phyloP scores from a whole-genome alignment of 2,888 invertebrate species.

The Caenorhabditis imperialis region DNA sequence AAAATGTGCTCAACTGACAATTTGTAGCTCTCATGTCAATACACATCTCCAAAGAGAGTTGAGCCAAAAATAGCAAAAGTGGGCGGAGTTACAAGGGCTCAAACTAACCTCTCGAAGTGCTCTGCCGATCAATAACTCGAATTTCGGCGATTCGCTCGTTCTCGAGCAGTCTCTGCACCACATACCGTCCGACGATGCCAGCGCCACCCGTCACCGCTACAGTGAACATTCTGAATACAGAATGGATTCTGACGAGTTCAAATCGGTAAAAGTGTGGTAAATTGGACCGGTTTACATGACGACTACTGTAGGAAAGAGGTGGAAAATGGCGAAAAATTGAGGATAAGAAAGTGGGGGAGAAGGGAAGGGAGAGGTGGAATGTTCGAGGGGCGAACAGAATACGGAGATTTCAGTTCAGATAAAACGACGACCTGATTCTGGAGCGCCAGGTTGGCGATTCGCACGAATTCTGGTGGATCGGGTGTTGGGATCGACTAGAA shows the following conservation, averaged over 20 bases:
- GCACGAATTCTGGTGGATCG: no score
- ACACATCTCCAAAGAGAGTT: no score
- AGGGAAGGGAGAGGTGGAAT: no score
- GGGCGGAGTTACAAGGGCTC: no score
- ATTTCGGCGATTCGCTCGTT: conserved; percentile 68
- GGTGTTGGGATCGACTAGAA: no score
- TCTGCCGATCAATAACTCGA: conserved; percentile 66
- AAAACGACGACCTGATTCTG: conserved; percentile 35
- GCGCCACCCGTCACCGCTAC: conserved; percentile 74
- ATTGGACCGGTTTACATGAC: conserved; percentile 36
- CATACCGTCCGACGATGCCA: conserved; percentile 71
- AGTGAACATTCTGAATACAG: no score
- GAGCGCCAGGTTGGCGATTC: no score
- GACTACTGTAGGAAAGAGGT: conserved; percentile 9
- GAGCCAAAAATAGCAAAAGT: no score
- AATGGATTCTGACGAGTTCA: neutral
- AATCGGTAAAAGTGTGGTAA: conserved; percentile 44
- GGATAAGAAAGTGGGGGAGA: neutral
- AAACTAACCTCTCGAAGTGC: conserved; percentile 38
- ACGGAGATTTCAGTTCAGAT: conserved; percentile 35
- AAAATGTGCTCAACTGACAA: no score
- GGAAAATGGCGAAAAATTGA: conserved; percentile 2
- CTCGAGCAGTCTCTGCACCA: conserved; percentile 67
- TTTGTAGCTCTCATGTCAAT: no score
- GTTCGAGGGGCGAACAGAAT: no score